Percentiles rank a stretch among this genome's conserved stretches.
Conservation (phyloP, 1,140 invertebrate genomes). For the Aphelenchoides fujianensis region DNA sequence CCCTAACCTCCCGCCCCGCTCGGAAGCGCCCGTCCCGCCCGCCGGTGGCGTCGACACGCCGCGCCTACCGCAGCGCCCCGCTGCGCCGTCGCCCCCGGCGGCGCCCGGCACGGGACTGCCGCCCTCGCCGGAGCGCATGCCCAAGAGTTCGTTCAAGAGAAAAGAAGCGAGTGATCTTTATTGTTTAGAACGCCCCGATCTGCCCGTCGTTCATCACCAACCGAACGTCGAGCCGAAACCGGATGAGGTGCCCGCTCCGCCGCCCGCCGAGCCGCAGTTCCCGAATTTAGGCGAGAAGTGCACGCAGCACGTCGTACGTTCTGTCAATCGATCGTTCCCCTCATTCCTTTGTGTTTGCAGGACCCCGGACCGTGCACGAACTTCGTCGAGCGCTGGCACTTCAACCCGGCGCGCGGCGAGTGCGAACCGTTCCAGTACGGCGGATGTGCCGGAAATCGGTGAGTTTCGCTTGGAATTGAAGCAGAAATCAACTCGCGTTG, state of each 20-base stretch:
- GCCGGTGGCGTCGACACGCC: conserved; percentile 2
- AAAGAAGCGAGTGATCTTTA: neutral
- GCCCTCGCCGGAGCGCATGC: conserved; percentile 1
- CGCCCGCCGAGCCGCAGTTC: conserved; percentile 27
- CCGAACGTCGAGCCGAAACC: conserved; percentile 6
- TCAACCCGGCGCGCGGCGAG: conserved; percentile 61
- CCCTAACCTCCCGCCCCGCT: conserved; percentile 5
- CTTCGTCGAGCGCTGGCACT: conserved; percentile 65
- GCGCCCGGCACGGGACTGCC: conserved; percentile 27
- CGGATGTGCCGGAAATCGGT: conserved; percentile 67
- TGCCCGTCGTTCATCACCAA: no score
- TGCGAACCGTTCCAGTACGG: conserved; percentile 68
- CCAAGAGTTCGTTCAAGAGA: conserved; percentile 17
- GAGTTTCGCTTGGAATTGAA: conserved; percentile 6
- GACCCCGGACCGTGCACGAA: conserved; percentile 58
- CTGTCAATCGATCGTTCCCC: neutral
- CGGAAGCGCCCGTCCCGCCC: conserved; percentile 12
- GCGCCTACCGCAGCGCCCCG: neutral
- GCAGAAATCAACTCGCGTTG: conserved; percentile 24
- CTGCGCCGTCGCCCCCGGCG: conserved; percentile 16
- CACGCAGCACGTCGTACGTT: conserved; percentile 52
- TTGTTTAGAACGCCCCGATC: no score
- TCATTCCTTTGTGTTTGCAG: conserved; percentile 28
- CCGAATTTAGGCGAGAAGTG: conserved; percentile 54
- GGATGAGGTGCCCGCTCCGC: conserved; percentile 19